Base-by-base conservation (phyloP, 1,140 invertebrate species). In the Eupristina koningsbergeri region DNA sequence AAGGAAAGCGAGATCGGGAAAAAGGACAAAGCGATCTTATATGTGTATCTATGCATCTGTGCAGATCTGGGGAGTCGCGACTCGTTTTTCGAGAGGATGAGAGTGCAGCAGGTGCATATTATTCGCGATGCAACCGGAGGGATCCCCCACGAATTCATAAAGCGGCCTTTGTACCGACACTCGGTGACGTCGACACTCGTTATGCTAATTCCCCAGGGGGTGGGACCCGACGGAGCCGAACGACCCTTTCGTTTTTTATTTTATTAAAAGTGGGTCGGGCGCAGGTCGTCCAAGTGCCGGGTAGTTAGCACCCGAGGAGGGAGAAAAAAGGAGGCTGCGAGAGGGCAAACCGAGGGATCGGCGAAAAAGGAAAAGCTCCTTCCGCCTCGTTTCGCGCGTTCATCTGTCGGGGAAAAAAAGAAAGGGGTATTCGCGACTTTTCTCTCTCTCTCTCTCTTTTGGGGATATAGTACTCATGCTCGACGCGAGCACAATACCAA, bases 61-160 rank as follows among this genome's bases (percentile, higher is more conserved):
- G 41, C 41, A 7, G 41, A 7, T 7, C 41, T 11, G 41, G 6
- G 5, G 41, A 80, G 19, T 36, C 45, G 71, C 34, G 15, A 0
- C 50, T 26, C 34, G 67, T 74, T 74, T 50, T 63, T 74, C 53
- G 36, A 61, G 80, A 34, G 1, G 41, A 45, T 5, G 11, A 5
- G 69, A 31, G 36, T 77, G 88, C 86, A 87, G 87, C 89, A 89
- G 91, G 88, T 91, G 91, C 90, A 91, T 91, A 92, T 92, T 92
- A 92, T 92, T 91, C 90, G 90, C 88, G 88, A 89, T 86, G 87
- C 87, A 86, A 84, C 86, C 88, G 88, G 89, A 90, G 88, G 88
- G 89, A 91, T 90, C 89, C 89, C 88, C 88, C 89, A 89, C 89
- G 88, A 92, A 92, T 92, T 92, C 91, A 92, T 91, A 91, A 92